phyloP scores from a whole-genome alignment of 1,140 invertebrate species.

The Apis cerana region DNA sequence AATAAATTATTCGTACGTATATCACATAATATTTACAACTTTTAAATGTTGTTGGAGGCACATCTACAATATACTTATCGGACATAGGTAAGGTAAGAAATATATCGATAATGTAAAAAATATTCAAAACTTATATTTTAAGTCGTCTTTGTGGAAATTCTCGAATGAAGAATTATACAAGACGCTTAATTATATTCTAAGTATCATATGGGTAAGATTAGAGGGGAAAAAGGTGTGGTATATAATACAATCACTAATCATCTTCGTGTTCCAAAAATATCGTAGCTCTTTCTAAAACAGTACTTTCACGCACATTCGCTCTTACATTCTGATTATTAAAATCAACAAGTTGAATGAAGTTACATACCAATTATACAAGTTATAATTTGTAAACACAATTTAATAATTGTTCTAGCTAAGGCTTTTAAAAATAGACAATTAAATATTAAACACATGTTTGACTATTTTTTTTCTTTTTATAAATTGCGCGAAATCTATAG shows the following conservation, averaged over 20 bases:
- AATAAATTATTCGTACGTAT: constrained; percentile 36
- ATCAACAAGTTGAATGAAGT: constrained; percentile 40
- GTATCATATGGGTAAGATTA: constrained; percentile 58
- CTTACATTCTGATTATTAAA: constrained; percentile 39
- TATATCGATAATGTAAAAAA: constrained; percentile 73
- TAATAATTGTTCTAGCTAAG: constrained; percentile 14
- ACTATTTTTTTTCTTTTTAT: constrained; percentile 1
- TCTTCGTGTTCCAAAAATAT: constrained; percentile 70
- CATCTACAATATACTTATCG: constrained; percentile 27
- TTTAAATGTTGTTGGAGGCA: constrained; percentile 13
- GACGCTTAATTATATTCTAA: constrained; percentile 68
- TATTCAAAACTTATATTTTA: constrained; percentile 79
- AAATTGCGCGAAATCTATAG: neutral
- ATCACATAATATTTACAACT: constrained; percentile 40
- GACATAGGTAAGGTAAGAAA: constrained; percentile 56
- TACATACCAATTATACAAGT: constrained; percentile 55
- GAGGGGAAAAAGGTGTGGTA: constrained; percentile 50
- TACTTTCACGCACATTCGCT: constrained; percentile 53
- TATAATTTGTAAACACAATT: constrained; percentile 44
- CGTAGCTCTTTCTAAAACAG: constrained; percentile 55
- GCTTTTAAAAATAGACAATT: neutral
- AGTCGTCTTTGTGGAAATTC: constrained; percentile 71
- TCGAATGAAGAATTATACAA: constrained; percentile 72
- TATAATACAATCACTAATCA: constrained; percentile 67
- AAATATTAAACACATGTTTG: neutral